phyloP scores from a whole-genome alignment of 2,888 invertebrate genomes.

The Agapostemon virescens region DNA sequence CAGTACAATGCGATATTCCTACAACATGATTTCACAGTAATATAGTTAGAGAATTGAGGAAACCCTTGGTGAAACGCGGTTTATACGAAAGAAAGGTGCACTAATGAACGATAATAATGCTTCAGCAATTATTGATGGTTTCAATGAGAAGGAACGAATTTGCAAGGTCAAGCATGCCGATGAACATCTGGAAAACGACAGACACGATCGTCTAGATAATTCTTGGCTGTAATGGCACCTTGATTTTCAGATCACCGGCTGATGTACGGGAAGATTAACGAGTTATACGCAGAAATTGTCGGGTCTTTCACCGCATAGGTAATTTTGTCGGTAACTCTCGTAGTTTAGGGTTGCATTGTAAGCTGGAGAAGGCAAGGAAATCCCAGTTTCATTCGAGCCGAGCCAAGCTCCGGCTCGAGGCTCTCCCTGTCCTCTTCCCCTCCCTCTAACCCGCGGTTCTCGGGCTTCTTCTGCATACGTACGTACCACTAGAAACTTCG shows the following conservation, averaged over 20 bases:
- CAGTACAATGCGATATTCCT: neutral
- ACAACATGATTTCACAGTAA: neutral
- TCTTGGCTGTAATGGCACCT: neutral
- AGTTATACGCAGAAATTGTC: slow-evolving; percentile 47
- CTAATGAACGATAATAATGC: neutral
- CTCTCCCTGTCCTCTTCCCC: neutral
- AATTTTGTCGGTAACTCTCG: slow-evolving; percentile 51
- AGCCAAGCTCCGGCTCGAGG: neutral
- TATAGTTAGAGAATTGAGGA: neutral
- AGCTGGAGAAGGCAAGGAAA: slow-evolving; percentile 30
- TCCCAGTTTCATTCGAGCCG: slow-evolving; percentile 42
- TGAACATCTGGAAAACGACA: no score
- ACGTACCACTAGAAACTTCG: slow-evolving; percentile 42
- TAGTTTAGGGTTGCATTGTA: slow-evolving; percentile 49
- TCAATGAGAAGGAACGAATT: no score
- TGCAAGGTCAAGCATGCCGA: no score
- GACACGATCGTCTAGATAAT: no score
- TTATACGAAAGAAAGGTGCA: neutral
- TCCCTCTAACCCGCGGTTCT: slow-evolving; percentile 19
- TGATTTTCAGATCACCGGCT: neutral
- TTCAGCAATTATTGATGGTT: neutral
- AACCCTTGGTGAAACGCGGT: neutral
- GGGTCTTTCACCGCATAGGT: slow-evolving; percentile 48
- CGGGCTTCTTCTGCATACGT: slow-evolving; percentile 39
- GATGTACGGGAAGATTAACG: slow-evolving; percentile 21